A percentile compares a stretch with the other conserved stretches of the same genome.
phyloP scores from a whole-genome alignment of 2,113 vertebrate species.

The Austrofundulus limnaeus region DNA sequence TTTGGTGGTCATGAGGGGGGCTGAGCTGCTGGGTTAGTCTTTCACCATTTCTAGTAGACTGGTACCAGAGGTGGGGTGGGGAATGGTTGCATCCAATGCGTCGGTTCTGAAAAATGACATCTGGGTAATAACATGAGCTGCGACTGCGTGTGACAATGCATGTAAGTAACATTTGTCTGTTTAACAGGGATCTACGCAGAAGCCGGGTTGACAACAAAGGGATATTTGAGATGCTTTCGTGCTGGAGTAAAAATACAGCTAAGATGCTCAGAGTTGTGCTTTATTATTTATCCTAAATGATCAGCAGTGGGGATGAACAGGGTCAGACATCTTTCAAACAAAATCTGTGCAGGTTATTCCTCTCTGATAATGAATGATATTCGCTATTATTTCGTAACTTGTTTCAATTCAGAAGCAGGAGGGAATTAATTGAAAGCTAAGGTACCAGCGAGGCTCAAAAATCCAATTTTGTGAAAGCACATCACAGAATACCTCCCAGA shows the following conservation, averaged over 20 bases:
- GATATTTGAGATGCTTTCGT: constrained; percentile 11
- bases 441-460: not conserved
- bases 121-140: constrained; percentile 55
- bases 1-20: constrained; percentile 56
- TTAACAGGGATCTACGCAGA: not conserved
- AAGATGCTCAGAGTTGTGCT: not conserved
- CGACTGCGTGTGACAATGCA: constrained; percentile 61
- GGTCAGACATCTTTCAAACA: constrained; percentile 38
- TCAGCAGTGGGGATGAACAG: constrained; percentile 24
- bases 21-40: constrained; percentile 46
- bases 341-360: constrained; percentile 11
- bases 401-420: not conserved
- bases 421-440: not conserved
- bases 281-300: constrained; percentile 3
- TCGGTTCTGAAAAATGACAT: constrained; percentile 43
- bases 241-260: constrained; percentile 15
- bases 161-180: constrained; percentile 57
- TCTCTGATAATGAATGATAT: constrained; percentile 2
- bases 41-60: constrained; percentile 30
- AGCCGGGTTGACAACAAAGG: not conserved
- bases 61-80: constrained; percentile 43
- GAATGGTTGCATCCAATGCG: constrained; percentile 50
- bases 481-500: constrained; percentile 33
- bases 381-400: constrained; percentile 1
- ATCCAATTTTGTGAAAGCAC: constrained; percentile 28